These are phyloP conservation scores for Proterorhinus semilunaris DNA, from an alignment of 2,113 vertebrate species.

Conservation along the genomic window DNA sequence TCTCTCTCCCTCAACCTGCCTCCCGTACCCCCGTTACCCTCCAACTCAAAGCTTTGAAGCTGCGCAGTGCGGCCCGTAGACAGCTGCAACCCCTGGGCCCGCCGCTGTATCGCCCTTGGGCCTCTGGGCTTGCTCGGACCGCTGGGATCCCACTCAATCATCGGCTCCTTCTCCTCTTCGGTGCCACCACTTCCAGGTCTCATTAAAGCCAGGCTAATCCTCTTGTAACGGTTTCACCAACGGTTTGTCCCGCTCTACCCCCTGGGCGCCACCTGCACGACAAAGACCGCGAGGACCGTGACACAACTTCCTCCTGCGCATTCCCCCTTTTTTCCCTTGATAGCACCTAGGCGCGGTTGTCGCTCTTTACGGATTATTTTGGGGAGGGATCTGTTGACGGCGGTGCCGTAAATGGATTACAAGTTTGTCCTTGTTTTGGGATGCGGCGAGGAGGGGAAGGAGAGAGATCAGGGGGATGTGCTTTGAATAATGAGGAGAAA, in stretches of 20 bases:
- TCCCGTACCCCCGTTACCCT: slow-evolving; percentile 12
- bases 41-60: slow-evolving; percentile 86
- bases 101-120: not conserved
- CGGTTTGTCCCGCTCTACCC: slow-evolving; percentile 75
- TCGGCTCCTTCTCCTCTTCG: slow-evolving; percentile 73
- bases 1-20: slow-evolving; percentile 25
- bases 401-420: slow-evolving; percentile 78
- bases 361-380: slow-evolving; percentile 75
- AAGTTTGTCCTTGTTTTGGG: slow-evolving; percentile 75
- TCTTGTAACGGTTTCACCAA: slow-evolving; percentile 87
- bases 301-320: slow-evolving; percentile 63
- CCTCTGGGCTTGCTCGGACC: slow-evolving; percentile 68
- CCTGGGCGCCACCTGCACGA: slow-evolving; percentile 79
- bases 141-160: slow-evolving; percentile 81
- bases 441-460: slow-evolving; percentile 53
- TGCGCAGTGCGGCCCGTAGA: slow-evolving; percentile 82
- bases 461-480: slow-evolving; percentile 55
- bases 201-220: slow-evolving; percentile 93
- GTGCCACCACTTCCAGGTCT: slow-evolving; percentile 86
- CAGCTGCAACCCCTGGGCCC: slow-evolving; percentile 57
- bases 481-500: slow-evolving; percentile 63
- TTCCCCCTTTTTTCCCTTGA: slow-evolving; percentile 59
- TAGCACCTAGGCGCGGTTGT: slow-evolving; percentile 65
- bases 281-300: slow-evolving; percentile 70
- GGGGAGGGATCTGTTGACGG: slow-evolving; percentile 71